Conservation (phyloP, 2,888 invertebrate genomes). For the Zelleria hepariella region DNA sequence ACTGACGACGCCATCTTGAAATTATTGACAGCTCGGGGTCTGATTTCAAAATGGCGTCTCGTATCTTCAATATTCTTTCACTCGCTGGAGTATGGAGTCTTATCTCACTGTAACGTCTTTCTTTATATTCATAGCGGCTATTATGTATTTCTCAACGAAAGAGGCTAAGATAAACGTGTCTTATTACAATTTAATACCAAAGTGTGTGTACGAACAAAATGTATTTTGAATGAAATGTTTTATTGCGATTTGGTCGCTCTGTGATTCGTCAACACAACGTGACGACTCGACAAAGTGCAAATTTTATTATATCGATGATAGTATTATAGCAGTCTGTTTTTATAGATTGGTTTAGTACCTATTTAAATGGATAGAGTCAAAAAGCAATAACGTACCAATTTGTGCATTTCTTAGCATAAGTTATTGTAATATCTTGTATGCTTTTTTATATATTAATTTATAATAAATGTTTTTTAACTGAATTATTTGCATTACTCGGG, state of each 20-base stretch:
- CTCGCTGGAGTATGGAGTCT: background rate
- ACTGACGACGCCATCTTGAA: background rate
- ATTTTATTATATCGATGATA: constrained; percentile 24
- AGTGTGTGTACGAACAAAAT: background rate
- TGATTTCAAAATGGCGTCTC: background rate
- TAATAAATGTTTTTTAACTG: constrained; percentile 52
- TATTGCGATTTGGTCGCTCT: constrained; percentile 21
- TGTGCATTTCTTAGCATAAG: constrained; percentile 66
- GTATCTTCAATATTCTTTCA: background rate
- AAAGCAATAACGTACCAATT: constrained; percentile 57
- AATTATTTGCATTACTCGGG: constrained; percentile 16
- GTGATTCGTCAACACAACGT: constrained; percentile 30
- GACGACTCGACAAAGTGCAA: constrained; percentile 36
- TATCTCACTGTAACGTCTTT: background rate
- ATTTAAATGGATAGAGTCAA: constrained; percentile 24
- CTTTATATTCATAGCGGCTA: background rate
- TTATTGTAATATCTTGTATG: constrained; percentile 54
- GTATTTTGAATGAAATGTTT: background rate
- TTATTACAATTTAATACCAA: constrained; percentile 7
- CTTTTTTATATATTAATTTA: constrained; percentile 67
- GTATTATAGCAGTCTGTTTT: constrained; percentile 49
- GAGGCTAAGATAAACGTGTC: background rate
- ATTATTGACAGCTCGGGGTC: background rate
- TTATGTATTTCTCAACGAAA: background rate
- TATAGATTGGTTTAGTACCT: constrained; percentile 14